Evolutionary conservation across 1,140 invertebrate genomes (phyloP).

Genomic region (Onthophagus taurus): DNA sequence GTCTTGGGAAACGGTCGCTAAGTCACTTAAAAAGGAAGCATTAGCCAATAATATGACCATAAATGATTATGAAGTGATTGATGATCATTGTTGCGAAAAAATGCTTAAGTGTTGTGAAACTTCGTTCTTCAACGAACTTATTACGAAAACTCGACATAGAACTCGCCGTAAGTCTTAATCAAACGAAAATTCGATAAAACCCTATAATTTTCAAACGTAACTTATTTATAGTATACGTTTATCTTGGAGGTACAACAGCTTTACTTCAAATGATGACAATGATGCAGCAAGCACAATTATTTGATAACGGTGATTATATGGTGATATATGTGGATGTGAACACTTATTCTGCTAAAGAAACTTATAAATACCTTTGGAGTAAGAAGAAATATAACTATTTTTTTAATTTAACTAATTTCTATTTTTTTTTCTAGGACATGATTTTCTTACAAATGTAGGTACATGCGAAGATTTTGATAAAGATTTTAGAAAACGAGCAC

Average conservation of each 20-base stretch:
- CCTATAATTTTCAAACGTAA: neutral
- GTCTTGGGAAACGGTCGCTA: conserved; percentile 65
- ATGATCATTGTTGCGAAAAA: conserved; percentile 66
- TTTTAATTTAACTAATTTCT: conserved; percentile 3
- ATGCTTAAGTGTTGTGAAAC: conserved; percentile 61
- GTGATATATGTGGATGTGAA: conserved; percentile 91
- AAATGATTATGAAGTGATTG: conserved; percentile 59
- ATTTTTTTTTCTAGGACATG: conserved; percentile 37
- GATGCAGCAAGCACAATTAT: conserved; percentile 77
- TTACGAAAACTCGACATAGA: conserved; percentile 78
- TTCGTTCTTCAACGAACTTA: conserved; percentile 72
- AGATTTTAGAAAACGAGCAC: conserved; percentile 59
- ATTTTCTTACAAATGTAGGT: conserved; percentile 45
- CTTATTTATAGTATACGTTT: conserved; percentile 76
- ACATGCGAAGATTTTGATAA: conserved; percentile 50
- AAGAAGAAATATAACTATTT: conserved; percentile 40
- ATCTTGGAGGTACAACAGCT: conserved; percentile 69
- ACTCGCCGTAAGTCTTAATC: conserved; percentile 70
- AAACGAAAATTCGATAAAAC: neutral
- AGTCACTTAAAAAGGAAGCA: conserved; percentile 63
- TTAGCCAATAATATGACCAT: conserved; percentile 63
- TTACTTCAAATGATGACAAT: conserved; percentile 83
- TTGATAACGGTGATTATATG: conserved; percentile 88
- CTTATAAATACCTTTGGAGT: conserved; percentile 83
- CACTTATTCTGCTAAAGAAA: conserved; percentile 66